Evolutionary conservation across 2,797 vertebrate genomes (phyloP).

Genomic region (Myotis myotis): DNA sequence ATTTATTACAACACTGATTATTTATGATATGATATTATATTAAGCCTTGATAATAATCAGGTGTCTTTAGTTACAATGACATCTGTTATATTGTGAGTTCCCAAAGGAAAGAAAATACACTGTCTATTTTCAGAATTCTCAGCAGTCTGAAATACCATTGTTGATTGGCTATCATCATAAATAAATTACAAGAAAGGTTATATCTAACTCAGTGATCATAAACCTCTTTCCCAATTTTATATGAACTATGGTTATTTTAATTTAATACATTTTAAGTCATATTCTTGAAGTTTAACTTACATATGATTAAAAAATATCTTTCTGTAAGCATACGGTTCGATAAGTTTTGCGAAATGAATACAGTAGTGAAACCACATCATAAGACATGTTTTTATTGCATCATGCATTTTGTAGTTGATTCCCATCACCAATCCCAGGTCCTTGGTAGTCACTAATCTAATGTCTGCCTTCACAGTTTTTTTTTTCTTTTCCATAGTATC

Average conservation of each 20-base stretch:
- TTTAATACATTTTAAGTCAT: neutral
- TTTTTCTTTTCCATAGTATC: neutral
- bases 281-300: neutral
- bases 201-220: neutral
- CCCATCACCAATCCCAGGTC: neutral
- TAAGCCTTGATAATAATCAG: neutral
- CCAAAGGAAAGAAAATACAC: neutral
- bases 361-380: neutral
- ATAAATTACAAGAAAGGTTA: neutral
- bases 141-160: neutral
- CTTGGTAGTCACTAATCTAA: neutral
- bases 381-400: neutral
- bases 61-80: neutral
- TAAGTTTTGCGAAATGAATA: neutral
- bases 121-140: neutral
- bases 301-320: neutral
- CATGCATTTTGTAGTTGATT: neutral
- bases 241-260: neutral
- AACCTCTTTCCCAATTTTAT: neutral
- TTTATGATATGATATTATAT: neutral
- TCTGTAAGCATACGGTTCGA: neutral
- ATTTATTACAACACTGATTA: neutral
- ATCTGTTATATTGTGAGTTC: neutral
- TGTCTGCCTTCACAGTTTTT: neutral
- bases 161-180: neutral